Evolutionary conservation across 2,113 vertebrate species (phyloP).

Genomic region (pig (Sus scrofa)): T2T-Sscrofa CM000826.6:151200501-151201000

Average conservation of each 20-base stretch:
- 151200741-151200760: fast-evolving
- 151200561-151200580: not conserved
- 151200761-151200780: not conserved
- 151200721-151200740: fast-evolving
- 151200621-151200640: not conserved
- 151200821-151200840: not conserved
- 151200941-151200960: not conserved
- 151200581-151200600: not conserved
- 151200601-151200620: not conserved
- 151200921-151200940: too few relatives aligned
- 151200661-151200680: fast-evolving
- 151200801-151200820: not conserved
- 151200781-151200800: fast-evolving
- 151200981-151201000: too few relatives aligned
- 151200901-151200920: fast-evolving
- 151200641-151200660: fast-evolving
- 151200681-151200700: fast-evolving
- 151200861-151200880: fast-evolving
- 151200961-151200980: not conserved
- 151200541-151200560: not conserved
- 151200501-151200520: not conserved
- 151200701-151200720: fast-evolving
- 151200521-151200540: not conserved
- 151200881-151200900: too few relatives aligned
- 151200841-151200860: not conserved